Evolutionary conservation across 2,888 invertebrate species (phyloP).

Genomic region (Chrysomela aeneicollis): DNA sequence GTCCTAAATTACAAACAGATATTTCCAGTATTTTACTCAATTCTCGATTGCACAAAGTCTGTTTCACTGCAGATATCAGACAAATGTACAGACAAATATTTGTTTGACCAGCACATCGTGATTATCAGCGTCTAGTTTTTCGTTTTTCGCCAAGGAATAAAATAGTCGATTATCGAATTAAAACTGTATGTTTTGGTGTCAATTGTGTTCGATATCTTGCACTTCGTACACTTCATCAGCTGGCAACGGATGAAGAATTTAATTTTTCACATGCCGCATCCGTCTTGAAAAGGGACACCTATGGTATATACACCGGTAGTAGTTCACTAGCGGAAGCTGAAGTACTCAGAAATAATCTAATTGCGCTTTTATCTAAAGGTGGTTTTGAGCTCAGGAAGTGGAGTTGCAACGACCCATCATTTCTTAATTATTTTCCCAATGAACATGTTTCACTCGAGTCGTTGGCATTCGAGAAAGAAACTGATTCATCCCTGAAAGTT

Average conservation of each 20-base stretch:
- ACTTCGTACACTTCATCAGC: too few relatives aligned
- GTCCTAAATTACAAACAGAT: slow-evolving; percentile 6
- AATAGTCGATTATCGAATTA: too few relatives aligned
- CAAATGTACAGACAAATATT: slow-evolving; percentile 7
- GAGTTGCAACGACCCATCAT: slow-evolving; percentile 10
- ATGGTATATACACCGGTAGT: slow-evolving; percentile 9
- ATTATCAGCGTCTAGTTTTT: not conserved
- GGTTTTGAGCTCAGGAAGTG: not conserved
- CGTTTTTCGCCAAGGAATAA: too few relatives aligned
- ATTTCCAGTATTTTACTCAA: not conserved
- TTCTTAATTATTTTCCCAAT: slow-evolving; percentile 10
- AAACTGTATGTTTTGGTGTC: slow-evolving; percentile 13
- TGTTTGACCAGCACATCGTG: not conserved
- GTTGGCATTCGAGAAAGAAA: slow-evolving; percentile 32
- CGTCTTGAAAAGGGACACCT: slow-evolving; percentile 2
- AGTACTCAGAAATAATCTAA: too few relatives aligned
- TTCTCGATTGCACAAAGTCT: slow-evolving; percentile 2
- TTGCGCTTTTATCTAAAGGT: not conserved
- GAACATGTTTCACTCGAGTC: not conserved
- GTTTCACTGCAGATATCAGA: slow-evolving; percentile 7
- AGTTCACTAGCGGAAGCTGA: too few relatives aligned
- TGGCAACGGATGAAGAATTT: slow-evolving; percentile 11
- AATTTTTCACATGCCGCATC: slow-evolving; percentile 9
- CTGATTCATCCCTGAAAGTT: not conserved
- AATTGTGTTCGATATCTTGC: slow-evolving; percentile 18